Conservation (phyloP, 2,888 invertebrate genomes). For the Gonocerus acuteangulatus region DNA sequence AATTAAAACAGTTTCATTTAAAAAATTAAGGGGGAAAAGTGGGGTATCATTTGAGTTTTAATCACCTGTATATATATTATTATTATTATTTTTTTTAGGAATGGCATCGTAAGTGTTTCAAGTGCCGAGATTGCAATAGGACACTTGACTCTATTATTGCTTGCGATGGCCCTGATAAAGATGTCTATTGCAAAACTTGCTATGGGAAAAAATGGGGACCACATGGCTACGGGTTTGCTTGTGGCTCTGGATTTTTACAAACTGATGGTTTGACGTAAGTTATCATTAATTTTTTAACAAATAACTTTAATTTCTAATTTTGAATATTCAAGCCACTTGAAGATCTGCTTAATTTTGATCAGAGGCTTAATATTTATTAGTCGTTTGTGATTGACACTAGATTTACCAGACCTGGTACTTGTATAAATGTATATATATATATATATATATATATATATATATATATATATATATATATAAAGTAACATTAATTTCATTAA, state of each 20-base stretch:
- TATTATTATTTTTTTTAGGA: slow-evolving; percentile 46
- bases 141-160: slow-evolving; percentile 92
- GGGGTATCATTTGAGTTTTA: not conserved
- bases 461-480: too few species aligned
- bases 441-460: too few species aligned
- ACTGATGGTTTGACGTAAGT: slow-evolving; percentile 82
- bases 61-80: too few species aligned
- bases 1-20: not conserved
- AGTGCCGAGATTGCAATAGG: slow-evolving; percentile 85
- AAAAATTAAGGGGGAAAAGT: not conserved
- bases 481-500: too few species aligned
- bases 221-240: slow-evolving; percentile 91
- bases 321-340: too few species aligned
- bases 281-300: not conserved
- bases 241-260: slow-evolving; percentile 87
- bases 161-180: slow-evolving; percentile 86
- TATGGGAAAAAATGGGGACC: slow-evolving; percentile 98
- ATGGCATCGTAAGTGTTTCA: slow-evolving; percentile 91
- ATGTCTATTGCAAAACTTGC: slow-evolving; percentile 93
- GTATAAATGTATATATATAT: too few species aligned
- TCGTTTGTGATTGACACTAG: too few species aligned
- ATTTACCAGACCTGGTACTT: too few species aligned
- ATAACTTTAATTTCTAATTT: too few species aligned
- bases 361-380: too few species aligned
- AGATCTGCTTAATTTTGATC: too few species aligned